phyloP scores from a whole-genome alignment of 2,113 vertebrate species.

The Sterna hirundo region DNA sequence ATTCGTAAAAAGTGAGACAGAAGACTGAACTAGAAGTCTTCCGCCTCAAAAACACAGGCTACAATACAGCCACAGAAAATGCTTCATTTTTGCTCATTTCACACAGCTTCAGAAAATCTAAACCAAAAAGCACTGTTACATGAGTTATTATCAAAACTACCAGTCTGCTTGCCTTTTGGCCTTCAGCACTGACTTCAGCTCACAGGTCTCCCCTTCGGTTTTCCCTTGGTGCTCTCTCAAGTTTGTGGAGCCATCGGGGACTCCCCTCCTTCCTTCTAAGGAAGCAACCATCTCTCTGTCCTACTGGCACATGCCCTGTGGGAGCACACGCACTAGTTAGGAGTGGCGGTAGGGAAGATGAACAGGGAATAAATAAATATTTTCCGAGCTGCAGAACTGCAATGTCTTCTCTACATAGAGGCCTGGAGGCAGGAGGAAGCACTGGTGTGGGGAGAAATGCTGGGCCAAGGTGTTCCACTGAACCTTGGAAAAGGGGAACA shows the following conservation, averaged over 20 bases:
- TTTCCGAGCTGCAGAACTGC: background rate
- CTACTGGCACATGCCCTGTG: background rate
- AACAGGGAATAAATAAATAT: background rate
- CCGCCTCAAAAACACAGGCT: background rate
- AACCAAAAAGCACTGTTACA: background rate
- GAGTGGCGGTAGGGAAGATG: background rate
- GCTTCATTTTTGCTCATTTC: background rate
- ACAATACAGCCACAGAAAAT: background rate
- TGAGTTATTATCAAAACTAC: background rate
- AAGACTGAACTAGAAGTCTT: background rate
- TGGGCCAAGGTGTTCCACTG: background rate
- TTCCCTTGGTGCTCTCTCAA: background rate
- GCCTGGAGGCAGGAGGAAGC: background rate
- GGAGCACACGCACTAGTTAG: background rate
- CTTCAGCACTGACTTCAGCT: background rate
- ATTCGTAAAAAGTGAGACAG: background rate
- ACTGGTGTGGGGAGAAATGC: fast-evolving
- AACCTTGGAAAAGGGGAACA: background rate
- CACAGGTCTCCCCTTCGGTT: background rate
- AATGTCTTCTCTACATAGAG: background rate
- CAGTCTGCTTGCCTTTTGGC: background rate
- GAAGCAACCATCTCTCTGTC: background rate
- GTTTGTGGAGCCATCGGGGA: background rate
- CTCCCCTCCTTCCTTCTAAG: background rate
- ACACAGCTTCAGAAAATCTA: background rate